Percentiles rank a stretch among this genome's conserved stretches.
Evolutionary conservation across 2,888 invertebrate genomes (phyloP).

Genomic region (Pammene aurita): DNA sequence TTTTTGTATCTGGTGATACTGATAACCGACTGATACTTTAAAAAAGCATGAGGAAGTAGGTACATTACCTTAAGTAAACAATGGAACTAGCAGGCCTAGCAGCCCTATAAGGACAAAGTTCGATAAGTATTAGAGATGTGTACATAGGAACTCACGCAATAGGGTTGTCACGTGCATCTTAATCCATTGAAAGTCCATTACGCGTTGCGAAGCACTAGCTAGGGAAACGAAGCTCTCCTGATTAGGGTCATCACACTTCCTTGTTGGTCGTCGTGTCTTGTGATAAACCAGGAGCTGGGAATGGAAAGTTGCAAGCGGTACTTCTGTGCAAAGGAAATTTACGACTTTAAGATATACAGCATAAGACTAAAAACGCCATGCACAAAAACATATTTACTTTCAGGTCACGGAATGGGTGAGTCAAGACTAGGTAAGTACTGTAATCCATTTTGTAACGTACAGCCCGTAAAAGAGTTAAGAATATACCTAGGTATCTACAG

Average conservation of each 20-base stretch:
- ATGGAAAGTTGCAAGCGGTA: neutral
- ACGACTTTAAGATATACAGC: neutral
- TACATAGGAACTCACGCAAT: constrained; percentile 30
- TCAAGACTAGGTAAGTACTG: neutral
- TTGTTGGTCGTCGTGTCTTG: neutral
- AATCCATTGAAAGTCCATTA: constrained; percentile 51
- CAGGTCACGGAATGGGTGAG: constrained; percentile 12
- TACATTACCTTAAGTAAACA: too few species aligned
- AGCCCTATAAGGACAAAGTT: constrained; percentile 2
- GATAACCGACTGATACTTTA: too few species aligned
- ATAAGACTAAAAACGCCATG: neutral
- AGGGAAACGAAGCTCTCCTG: constrained; percentile 47
- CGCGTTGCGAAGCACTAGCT: constrained; percentile 44
- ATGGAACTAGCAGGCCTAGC: neutral
- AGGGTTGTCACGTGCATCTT: constrained; percentile 47
- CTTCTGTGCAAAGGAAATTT: neutral
- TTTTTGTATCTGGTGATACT: too few species aligned
- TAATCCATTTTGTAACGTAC: neutral
- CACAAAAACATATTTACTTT: neutral
- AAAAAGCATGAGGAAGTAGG: too few species aligned
- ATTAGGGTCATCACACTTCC: constrained; percentile 25
- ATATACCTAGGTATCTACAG: too few species aligned
- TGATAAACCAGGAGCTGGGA: constrained; percentile 5
- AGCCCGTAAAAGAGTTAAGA: neutral
- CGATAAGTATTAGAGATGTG: constrained; percentile 16